Evolutionary conservation across 2,797 vertebrate species (phyloP).

Genomic region (Neomorphus geoffroyi): DNA sequence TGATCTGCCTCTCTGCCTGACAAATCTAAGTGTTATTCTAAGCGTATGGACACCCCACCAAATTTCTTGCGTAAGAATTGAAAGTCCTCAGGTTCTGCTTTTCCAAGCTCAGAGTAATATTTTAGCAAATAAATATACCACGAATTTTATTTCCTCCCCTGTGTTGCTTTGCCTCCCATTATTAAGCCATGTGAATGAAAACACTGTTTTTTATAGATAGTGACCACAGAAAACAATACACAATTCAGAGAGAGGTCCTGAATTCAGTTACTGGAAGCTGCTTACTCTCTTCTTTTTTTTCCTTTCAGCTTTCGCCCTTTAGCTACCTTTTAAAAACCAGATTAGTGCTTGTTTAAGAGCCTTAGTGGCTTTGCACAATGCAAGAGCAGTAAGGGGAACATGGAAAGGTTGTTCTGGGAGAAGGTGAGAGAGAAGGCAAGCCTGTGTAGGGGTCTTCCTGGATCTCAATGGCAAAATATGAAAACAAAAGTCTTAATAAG

Average conservation of each 20-base stretch:
- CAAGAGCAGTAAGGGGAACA: not conserved
- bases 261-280: not conserved
- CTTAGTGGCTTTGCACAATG: not conserved
- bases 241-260: not conserved
- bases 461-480: not conserved
- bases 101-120: not conserved
- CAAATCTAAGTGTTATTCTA: not conserved
- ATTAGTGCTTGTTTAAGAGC: not conserved
- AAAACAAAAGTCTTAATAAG: not conserved
- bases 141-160: not conserved
- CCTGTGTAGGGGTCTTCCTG: not conserved
- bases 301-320: not conserved
- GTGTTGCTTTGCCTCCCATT: not conserved
- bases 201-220: not conserved
- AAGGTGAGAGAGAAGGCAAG: not conserved
- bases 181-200: not conserved
- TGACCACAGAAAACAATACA: not conserved
- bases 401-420: not conserved
- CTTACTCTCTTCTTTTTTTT: not conserved
- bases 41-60: not conserved
- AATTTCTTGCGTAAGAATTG: not conserved
- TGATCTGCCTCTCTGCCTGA: conserved; percentile 32
- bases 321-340: not conserved
- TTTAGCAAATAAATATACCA: not conserved
- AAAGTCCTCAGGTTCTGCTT: not conserved